Base-by-base conservation (phyloP, 2,113 vertebrate genomes). In the Ictalurus furcatus region DNA sequence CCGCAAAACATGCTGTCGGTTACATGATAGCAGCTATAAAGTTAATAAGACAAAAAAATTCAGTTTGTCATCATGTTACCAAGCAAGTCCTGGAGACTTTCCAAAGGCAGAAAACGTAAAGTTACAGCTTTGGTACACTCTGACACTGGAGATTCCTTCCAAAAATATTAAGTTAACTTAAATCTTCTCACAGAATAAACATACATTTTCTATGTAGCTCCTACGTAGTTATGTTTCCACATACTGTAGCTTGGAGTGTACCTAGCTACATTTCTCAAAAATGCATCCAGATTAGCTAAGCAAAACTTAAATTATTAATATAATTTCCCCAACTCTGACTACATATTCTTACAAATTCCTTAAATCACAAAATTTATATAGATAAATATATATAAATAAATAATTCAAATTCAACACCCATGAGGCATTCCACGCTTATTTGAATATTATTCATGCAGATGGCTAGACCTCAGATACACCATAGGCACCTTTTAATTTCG, bases 391-490 rank as follows among this genome's bases (percentile, higher is more conserved):
- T 76, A 12, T 0, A 44, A 4, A 67, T 67, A 78, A 48, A 25
- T 78, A 1, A 0, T 48, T 48, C 14, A 7, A 79, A 14, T 79
- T 54, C 6, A 79, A n/a, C 76, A 54, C 76, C 48, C 5, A 1
- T n/a, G 28, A 54, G 48, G 48, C 48, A 0, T 17, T 30, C 23
- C 4, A 1, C 14, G 28, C 52, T 56, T 58, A 56, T 81, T 56
- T n/a, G 28, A 34, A 81, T 81, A 28, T 81, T 81, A 56, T 28
- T 81, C 78, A 58, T 81, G 58, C 81, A 61, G 58, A 61, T 40
- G 81, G 56, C 30, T 25, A 83, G 30, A 63, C 58, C 58, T 59
- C 56, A 0, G 56, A 40, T 37, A 63, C 81, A 59, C 81, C 81
- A 37, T 58, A 13, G 81, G 58, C 56, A 25, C 34, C 21, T 23